Conservation (phyloP, 2,797 vertebrate genomes). For the Bucorvus abyssinicus region DNA sequence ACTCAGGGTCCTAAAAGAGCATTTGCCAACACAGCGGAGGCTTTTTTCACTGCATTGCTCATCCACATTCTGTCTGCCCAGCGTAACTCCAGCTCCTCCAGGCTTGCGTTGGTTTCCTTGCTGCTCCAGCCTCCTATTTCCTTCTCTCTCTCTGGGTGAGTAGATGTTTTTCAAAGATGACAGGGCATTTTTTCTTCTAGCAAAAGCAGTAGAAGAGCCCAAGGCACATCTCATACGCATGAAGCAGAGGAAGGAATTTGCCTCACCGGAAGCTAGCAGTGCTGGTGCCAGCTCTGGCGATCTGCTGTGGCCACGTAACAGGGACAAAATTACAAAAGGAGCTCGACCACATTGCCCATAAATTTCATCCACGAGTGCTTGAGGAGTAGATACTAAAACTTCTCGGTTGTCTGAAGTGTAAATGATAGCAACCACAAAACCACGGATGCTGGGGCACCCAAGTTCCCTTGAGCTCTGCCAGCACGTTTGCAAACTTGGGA, state of each 20-base stretch:
- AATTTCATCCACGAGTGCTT: neutral
- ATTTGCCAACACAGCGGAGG: neutral
- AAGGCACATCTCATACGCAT: accelerated
- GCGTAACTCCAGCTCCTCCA: neutral
- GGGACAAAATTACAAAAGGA: neutral
- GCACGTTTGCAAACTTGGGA: neutral
- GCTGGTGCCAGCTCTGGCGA: neutral
- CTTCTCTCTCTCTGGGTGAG: neutral
- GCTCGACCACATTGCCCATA: neutral
- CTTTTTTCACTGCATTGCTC: accelerated
- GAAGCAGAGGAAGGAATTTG: neutral
- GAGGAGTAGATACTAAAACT: neutral
- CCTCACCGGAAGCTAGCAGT: neutral
- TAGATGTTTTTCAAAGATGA: neutral
- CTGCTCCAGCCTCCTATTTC: neutral
- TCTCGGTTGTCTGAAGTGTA: neutral
- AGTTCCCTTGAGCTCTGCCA: neutral
- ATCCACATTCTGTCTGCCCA: neutral
- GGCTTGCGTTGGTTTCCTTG: neutral
- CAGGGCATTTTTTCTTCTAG: neutral
- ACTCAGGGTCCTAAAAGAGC: neutral
- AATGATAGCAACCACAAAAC: neutral
- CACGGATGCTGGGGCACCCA: neutral
- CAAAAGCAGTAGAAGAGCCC: neutral
- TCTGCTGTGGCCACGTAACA: neutral